Percentiles rank a stretch among this genome's conserved stretches.
These are phyloP conservation scores for Hirtodrosophila histrioides DNA, from an alignment of 2,888 invertebrate species.

Conservation along the genomic window DNA sequence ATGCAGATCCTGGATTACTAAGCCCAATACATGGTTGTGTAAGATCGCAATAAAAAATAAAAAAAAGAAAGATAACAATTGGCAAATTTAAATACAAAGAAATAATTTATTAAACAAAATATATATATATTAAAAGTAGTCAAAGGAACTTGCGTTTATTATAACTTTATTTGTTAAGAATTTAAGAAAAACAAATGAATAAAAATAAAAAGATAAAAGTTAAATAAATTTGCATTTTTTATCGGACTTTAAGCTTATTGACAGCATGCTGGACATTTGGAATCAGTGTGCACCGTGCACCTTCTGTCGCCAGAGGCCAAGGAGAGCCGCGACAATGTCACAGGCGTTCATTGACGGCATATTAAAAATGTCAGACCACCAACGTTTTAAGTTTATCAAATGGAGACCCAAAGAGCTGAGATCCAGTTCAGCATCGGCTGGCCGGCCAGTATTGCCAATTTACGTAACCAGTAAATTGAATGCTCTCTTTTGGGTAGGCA, in stretches of 20 bases:
- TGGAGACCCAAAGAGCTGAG: slow-evolving; percentile 24
- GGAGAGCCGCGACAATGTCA: slow-evolving; percentile 19
- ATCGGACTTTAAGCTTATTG: neutral
- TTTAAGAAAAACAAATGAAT: neutral
- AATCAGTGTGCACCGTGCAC: slow-evolving; percentile 23
- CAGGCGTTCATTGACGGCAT: slow-evolving; percentile 31
- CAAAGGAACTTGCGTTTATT: no score
- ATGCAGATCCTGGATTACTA: no score
- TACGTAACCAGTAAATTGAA: slow-evolving; percentile 68
- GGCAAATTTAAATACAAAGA: no score
- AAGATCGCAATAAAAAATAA: no score
- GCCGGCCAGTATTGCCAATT: slow-evolving; percentile 57
- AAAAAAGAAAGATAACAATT: no score
- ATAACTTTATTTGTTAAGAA: neutral
- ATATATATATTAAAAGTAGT: no score
- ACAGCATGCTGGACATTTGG: neutral
- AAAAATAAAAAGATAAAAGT: neutral
- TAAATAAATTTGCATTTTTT: no score
- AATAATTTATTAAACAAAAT: no score
- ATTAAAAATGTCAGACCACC: slow-evolving; percentile 59
- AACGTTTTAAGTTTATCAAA: slow-evolving; percentile 70
- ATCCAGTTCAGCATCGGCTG: slow-evolving; percentile 14
- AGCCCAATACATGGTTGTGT: no score
- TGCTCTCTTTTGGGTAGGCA: slow-evolving; percentile 38
- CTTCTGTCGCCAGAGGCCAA: slow-evolving; percentile 23